These are phyloP conservation scores for Isurus oxyrinchus DNA, from an alignment of 2,113 vertebrate species.

Conservation along the genomic window DNA sequence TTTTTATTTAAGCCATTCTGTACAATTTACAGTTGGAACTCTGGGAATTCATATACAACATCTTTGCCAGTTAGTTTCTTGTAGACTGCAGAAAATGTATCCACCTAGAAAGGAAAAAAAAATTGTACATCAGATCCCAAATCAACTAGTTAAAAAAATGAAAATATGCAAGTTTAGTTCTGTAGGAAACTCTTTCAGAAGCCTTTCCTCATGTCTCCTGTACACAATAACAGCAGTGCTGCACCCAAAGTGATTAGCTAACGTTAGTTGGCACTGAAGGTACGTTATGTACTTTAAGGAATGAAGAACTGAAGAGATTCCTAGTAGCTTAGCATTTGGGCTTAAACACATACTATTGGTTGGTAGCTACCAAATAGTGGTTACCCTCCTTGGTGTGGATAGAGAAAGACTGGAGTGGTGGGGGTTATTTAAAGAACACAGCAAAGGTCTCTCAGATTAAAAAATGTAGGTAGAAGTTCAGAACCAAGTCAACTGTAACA, in stretches of 20 bases:
- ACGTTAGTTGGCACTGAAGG: not conserved
- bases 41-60: conserved; percentile 96
- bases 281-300: not conserved
- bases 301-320: not conserved
- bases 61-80: conserved; percentile 99
- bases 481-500: not conserved
- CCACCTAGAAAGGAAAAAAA: conserved; percentile 66
- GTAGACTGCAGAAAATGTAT: conserved; percentile 97
- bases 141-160: not conserved
- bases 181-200: not conserved
- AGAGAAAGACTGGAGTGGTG: not conserved
- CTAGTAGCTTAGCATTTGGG: not conserved
- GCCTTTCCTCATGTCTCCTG: not conserved
- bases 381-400: not conserved
- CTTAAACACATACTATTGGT: not conserved
- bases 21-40: conserved; percentile 87
- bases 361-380: not conserved
- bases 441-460: not conserved
- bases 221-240: not conserved
- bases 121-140: not conserved
- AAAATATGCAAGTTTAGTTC: not conserved
- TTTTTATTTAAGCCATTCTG: conserved; percentile 82
- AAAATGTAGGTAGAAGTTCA: not conserved
- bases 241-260: not conserved
- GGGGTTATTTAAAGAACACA: not conserved